A percentile compares a stretch with the other conserved stretches of the same genome.
phyloP scores from a whole-genome alignment of 2,797 vertebrate species.

The Peromyscus eremicus region DNA sequence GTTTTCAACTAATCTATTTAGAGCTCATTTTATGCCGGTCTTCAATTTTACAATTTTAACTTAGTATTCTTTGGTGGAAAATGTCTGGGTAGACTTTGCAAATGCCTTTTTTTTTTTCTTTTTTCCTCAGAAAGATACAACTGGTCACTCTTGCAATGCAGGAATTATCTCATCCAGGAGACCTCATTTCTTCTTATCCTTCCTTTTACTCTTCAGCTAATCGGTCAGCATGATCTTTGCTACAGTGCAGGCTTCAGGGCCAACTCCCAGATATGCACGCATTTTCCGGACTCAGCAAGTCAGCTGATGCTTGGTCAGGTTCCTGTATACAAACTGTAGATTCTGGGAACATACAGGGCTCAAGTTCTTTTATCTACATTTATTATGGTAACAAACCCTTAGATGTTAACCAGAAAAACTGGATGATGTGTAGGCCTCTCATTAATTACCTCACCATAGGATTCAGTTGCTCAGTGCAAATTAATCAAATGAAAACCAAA shows the following conservation, averaged over 20 bases:
- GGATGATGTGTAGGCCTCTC: neutral
- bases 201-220: neutral
- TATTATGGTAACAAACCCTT: neutral
- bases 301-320: neutral
- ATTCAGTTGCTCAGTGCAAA: neutral
- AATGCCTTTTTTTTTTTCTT: neutral
- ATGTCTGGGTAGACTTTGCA: neutral
- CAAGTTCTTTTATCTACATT: neutral
- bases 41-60: conserved; percentile 15
- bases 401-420: neutral
- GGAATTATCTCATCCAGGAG: neutral
- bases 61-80: conserved; percentile 5
- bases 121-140: neutral
- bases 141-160: neutral
- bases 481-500: neutral
- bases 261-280: neutral
- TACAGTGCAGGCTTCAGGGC: neutral
- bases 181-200: neutral
- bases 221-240: neutral
- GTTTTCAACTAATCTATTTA: neutral
- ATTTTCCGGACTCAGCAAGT: neutral
- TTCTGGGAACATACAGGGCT: neutral
- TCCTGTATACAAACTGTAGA: neutral
- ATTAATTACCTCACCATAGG: neutral
- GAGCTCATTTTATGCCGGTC: neutral